Base-by-base conservation (phyloP, 1,140 invertebrate genomes). In the Pinna nobilis region DNA sequence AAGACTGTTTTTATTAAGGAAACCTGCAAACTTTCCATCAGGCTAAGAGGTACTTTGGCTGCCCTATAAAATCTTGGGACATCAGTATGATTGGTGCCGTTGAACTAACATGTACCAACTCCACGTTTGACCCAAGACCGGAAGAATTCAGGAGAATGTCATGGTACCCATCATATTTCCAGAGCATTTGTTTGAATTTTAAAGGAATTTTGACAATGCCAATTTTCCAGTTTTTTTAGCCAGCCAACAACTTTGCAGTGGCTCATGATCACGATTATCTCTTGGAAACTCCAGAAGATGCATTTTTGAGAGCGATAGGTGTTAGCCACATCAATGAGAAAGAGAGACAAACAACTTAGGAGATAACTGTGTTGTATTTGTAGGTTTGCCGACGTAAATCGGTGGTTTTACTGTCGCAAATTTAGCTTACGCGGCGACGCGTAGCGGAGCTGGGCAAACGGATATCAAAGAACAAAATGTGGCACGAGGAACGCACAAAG, bases 41-140 rank as follows among this genome's bases (percentile, higher is more conserved):
- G 32, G 30, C 32, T 7, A 76, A 69, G 23, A 57, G 53, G 20
- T 71, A 55, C 53, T 9, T 47, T 5, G 77, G 73, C 3, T 67
- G 68, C 41, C 77, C 69, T 23, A 35, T 79, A 15, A 74, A 74
- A 47, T 37, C 66, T 11, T 28, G 64, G 20, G 33, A 64, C 20
- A 20, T 70, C 37, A 28, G 66, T 13, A 47, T 70, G 23, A 51
- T 35, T 39, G 33, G 55, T 51, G 57, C 57, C 39, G 32, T 65
- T 49, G 44, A 70, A 55, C 35, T 39, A 13, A n/a, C n/a, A n/a
- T n/a, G n/a, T n/a, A 41, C 37, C 20, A 70, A 76, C 30, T 63
- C 72, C 6, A 37, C 66, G 7, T 75, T 63, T 61, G 69, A 76
- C 47, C 78, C 76, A 28, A 39, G 72, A 53, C 73, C 76, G 60